Evolutionary conservation across 2,888 invertebrate genomes (phyloP).

Genomic region (Hirtodrosophila alboralis): DNA sequence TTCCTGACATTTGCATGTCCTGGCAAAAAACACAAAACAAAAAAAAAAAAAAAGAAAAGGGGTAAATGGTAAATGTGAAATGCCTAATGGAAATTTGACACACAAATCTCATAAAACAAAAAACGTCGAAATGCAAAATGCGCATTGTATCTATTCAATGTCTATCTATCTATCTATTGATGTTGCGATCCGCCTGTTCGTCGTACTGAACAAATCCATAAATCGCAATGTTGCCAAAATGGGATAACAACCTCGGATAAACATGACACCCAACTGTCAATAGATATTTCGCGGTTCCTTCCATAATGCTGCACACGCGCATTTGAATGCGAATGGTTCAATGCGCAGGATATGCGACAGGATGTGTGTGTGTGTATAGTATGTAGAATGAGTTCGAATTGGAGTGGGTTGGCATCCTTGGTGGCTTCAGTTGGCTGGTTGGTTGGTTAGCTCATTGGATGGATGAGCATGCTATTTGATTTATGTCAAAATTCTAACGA

Average conservation of each 20-base stretch:
- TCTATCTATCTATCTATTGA: constrained; percentile 48
- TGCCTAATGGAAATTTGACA: constrained; percentile 82
- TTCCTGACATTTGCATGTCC: constrained; percentile 74
- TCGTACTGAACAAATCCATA: constrained; percentile 67
- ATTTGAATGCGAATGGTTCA: constrained; percentile 41
- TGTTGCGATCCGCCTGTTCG: constrained; percentile 59
- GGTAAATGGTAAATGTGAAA: constrained; percentile 65
- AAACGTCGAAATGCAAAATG: constrained; percentile 63
- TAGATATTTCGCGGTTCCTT: constrained; percentile 84
- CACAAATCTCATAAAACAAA: constrained; percentile 77
- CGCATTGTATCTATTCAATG: constrained; percentile 77
- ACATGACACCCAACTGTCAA: constrained; percentile 85
- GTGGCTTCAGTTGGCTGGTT: constrained; percentile 10
- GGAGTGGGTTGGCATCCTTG: constrained; percentile 18
- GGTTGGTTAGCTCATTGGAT: constrained; percentile 42
- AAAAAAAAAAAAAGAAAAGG: constrained; percentile 31
- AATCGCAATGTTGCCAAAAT: constrained; percentile 82
- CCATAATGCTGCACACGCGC: constrained; percentile 78
- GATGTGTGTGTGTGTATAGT: constrained; percentile 9
- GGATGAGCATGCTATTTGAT: constrained; percentile 82
- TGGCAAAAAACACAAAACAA: constrained; percentile 21
- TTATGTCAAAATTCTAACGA: constrained; percentile 83
- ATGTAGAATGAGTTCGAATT: constrained; percentile 6
- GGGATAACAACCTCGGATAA: constrained; percentile 84
- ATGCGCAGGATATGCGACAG: constrained; percentile 19